Evolutionary conservation across 1,140 invertebrate genomes (phyloP), one percentile per base, ranked within the genome.

Genomic region (Aphidius ervi): DNA sequence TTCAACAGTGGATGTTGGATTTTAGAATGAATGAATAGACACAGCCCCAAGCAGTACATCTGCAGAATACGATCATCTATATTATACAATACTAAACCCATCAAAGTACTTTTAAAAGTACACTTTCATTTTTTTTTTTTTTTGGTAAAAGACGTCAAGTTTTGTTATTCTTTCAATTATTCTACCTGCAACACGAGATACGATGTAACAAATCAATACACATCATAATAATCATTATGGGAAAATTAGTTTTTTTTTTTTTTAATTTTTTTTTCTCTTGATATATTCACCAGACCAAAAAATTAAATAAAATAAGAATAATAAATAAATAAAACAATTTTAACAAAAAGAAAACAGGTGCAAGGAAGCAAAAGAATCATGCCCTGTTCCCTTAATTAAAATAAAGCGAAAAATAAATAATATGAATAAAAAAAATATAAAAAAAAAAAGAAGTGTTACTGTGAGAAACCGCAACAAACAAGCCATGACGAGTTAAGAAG

Each of bases 391-490:
- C 23, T 23, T 39, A 46, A 40, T 37, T 46, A 8, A 37, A 57
- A 56, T 56, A n/a, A 41, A 31, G 3, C 39, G 6, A 40, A 50
- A 20, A 45, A 50, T 59, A n/a, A 49, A 49, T 37, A 39, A 54
- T 40, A 43, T 42, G 9, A 8, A 4, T 37, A 9, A 49, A 37
- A 48, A 59, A 41, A 48, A 49, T 52, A 31, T 10, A 49, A 37
- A 47, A 31, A 16, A 40, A 56, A 52, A 46, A 59, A 72, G 63
- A 67, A 66, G 62, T 57, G 20, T 61, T 63, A 63, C 59, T 61
- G 42, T 43, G 64, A 52, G 57, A 61, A 70, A 72, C 71, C 70
- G 61, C 68, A 69, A 62, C 64, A 69, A 72, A 72, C 67, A 68
- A 67, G 65, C 53, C 71, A 69, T 68, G 63, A 63, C 69, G 60